phyloP scores from a whole-genome alignment of 2,888 invertebrate genomes.

The Andrena dorsata region DNA sequence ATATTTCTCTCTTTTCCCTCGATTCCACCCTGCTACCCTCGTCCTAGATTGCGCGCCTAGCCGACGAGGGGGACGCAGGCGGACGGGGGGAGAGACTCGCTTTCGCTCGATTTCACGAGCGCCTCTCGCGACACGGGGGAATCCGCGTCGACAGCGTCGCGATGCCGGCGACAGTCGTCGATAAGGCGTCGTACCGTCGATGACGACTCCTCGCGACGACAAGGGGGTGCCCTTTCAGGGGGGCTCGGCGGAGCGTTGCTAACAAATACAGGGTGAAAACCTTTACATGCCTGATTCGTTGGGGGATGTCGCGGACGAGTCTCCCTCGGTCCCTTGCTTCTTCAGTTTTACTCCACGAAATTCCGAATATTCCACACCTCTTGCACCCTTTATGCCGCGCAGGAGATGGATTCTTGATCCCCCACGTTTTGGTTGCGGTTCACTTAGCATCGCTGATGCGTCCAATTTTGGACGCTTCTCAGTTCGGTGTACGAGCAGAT shows the following conservation, averaged over 20 bases:
- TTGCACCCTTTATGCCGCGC: conserved; percentile 29
- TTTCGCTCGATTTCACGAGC: conserved; percentile 57
- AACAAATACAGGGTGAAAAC: neutral
- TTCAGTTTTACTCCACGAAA: too few species aligned
- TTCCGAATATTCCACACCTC: neutral
- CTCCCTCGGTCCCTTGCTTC: too few species aligned
- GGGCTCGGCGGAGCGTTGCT: neutral
- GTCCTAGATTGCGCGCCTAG: conserved; percentile 43
- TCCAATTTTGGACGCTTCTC: conserved; percentile 60
- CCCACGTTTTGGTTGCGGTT: conserved; percentile 76
- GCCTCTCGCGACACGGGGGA: conserved; percentile 19
- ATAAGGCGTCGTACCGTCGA: conserved; percentile 35
- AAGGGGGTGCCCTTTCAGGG: neutral
- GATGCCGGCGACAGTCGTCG: conserved; percentile 21
- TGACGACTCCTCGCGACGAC: conserved; percentile 27
- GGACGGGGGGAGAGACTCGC: neutral
- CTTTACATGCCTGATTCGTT: too few species aligned
- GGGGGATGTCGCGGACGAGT: too few species aligned
- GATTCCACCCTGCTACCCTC: conserved; percentile 41
- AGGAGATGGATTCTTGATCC: conserved; percentile 41
- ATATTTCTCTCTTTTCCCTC: conserved; percentile 52
- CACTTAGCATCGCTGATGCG: conserved; percentile 83
- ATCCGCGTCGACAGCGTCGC: conserved; percentile 37
- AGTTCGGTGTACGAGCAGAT: conserved; percentile 38
- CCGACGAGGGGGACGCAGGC: conserved; percentile 22